Evolutionary conservation across 2,113 vertebrate species (phyloP), one percentile per base, ranked within the genome.

Genomic region (Crocuta crocuta): DNA sequence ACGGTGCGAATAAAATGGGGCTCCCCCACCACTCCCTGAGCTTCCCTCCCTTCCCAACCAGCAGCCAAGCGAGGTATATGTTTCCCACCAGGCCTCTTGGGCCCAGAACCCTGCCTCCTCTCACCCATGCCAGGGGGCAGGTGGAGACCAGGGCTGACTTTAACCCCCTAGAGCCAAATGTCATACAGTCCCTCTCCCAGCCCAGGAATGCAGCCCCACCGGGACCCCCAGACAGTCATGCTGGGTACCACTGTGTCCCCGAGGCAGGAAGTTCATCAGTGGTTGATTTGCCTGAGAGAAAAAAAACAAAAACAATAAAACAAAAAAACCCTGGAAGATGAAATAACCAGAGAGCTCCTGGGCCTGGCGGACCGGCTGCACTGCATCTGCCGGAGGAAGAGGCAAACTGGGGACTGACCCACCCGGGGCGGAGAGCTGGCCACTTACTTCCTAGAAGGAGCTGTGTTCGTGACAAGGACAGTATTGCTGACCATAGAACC

Each of bases 281-380:
- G 91, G 7, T 31, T 45, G 48, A 35, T 50, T 39, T 61, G 31
- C 53, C 55, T 9, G 61, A 39, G 24, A 76, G 89, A 55, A 55
- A 92, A 63, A 55, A 39, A 39, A 39, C 39, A 39, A 39, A 39
- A 39, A 39, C 39, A 39, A 39, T 3, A 39, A 39, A 39, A 39
- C 39, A 39, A 39, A 91, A 55, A 68, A 39, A 23, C 23, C 23
- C 55, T 76, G 31, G 80, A 66, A 83, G 92, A 91, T 35, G 45
- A 70, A 92, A 55, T 19, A 35, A 11, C 53, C 26, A 43, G 83
- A 43, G 15, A 70, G 50, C 13, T 66, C 65, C 48, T 63, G 73
- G 79, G 17, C 28, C 23, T 28, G 43, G 31, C 55, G 13, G 4
- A n/a, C 0, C 2, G 16, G 21, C 65, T 53, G 7, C 43, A 19